phyloP scores from a whole-genome alignment of 2,888 invertebrate species.

The Zele albiditarsus region DNA sequence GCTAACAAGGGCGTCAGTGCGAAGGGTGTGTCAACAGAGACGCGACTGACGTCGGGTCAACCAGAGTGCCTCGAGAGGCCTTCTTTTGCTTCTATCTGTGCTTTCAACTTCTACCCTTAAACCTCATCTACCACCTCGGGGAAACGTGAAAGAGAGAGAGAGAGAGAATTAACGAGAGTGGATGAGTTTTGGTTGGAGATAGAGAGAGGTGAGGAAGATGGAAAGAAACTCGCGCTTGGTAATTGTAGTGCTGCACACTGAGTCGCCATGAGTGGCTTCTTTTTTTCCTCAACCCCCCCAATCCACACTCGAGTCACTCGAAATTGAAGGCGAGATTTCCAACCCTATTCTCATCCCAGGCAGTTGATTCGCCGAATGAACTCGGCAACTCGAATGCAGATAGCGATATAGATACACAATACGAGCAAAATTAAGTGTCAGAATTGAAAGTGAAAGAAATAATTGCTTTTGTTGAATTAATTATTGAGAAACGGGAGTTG shows the following conservation, averaged over 20 bases:
- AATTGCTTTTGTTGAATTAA: not conserved
- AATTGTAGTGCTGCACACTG: slow-evolving; percentile 66
- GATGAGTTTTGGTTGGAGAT: too few species aligned
- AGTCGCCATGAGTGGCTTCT: slow-evolving; percentile 49
- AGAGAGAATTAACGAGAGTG: too few species aligned
- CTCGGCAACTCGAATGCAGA: not conserved
- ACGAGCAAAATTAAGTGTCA: not conserved
- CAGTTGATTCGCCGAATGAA: slow-evolving; percentile 10
- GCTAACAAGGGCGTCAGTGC: slow-evolving; percentile 50
- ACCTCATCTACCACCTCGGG: slow-evolving; percentile 34
- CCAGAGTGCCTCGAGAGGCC: slow-evolving; percentile 46
- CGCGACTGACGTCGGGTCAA: slow-evolving; percentile 42
- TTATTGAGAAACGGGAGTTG: not conserved
- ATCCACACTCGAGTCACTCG: slow-evolving; percentile 21
- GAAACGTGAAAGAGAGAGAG: not conserved
- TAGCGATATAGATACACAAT: not conserved
- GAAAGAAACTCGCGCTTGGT: slow-evolving; percentile 61
- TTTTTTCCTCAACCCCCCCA: not conserved
- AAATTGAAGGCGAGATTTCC: slow-evolving; percentile 39
- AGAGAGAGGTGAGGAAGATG: not conserved
- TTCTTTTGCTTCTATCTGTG: slow-evolving; percentile 18
- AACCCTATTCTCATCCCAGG: slow-evolving; percentile 35
- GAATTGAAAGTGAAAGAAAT: not conserved
- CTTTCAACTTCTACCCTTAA: slow-evolving; percentile 15
- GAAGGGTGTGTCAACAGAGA: slow-evolving; percentile 54